Conservation (phyloP, 2,113 vertebrate genomes). For the Anseranas semipalmata region DNA sequence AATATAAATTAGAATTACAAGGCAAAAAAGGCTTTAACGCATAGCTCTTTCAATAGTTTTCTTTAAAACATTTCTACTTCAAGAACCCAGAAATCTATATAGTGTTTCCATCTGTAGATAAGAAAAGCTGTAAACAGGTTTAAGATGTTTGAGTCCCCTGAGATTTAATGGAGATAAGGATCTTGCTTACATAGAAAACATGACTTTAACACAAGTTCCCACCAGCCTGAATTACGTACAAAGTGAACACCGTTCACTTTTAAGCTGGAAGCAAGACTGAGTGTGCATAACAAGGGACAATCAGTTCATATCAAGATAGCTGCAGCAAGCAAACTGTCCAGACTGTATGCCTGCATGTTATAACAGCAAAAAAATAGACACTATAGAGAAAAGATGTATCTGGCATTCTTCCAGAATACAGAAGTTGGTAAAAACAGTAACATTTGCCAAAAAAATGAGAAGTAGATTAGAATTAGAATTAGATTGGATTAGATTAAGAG, state of each 20-base stretch:
- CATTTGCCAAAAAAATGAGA: not conserved
- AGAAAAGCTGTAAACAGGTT: not conserved
- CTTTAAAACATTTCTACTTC: not conserved
- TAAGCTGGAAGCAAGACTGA: constrained; percentile 12
- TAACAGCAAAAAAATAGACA: not conserved
- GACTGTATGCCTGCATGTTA: not conserved
- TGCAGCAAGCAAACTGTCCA: not conserved
- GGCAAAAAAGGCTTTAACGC: not conserved
- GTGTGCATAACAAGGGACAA: not conserved
- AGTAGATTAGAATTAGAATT: too few species aligned
- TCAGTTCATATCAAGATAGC: constrained; percentile 38
- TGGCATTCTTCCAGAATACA: not conserved
- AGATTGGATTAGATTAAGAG: too few species aligned
- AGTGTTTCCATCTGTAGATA: not conserved
- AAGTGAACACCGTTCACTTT: constrained; percentile 13
- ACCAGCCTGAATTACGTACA: not conserved
- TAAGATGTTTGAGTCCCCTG: not conserved
- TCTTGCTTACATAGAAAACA: not conserved
- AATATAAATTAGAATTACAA: not conserved
- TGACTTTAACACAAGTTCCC: not conserved
- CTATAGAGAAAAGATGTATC: not conserved
- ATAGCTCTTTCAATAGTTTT: not conserved
- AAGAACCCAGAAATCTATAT: not conserved
- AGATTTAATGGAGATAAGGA: not conserved
- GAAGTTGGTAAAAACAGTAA: not conserved